Evolutionary conservation across 1,140 invertebrate species (phyloP).

Genomic region (Physella acuta): DNA sequence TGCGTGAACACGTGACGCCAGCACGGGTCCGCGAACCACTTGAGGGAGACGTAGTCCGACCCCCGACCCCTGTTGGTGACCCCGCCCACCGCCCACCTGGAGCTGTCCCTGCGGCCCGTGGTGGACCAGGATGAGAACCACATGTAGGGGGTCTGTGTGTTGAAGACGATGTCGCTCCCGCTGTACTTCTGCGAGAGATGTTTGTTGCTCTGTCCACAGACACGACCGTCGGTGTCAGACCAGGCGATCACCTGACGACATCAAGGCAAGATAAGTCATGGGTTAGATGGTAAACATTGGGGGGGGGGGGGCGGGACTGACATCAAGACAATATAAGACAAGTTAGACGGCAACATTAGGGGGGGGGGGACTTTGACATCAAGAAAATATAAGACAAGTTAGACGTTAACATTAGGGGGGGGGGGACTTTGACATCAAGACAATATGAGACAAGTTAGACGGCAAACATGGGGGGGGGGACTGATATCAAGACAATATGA

Average conservation of each 20-base stretch:
- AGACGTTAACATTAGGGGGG: too few relatives aligned
- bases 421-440: too few relatives aligned
- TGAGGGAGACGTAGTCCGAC: conserved; percentile 33
- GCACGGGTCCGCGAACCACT: conserved; percentile 34
- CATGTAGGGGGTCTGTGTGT: conserved; percentile 32
- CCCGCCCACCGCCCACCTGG: conserved; percentile 34
- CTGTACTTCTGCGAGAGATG: conserved; percentile 33
- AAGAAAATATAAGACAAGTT: too few relatives aligned
- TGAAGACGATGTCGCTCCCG: conserved; percentile 33
- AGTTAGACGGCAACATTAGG: too few relatives aligned
- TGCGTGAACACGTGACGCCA: conserved; percentile 32
- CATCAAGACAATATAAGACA: too few relatives aligned
- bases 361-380: too few relatives aligned
- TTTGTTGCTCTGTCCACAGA: conserved; percentile 33
- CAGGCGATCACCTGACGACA: conserved; percentile 22
- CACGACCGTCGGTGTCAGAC: conserved; percentile 26
- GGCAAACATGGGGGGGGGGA: too few relatives aligned
- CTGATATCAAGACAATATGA: too few relatives aligned
- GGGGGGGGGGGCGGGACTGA: too few relatives aligned
- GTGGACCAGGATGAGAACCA: conserved; percentile 33
- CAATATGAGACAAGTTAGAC: too few relatives aligned
- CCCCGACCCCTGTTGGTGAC: conserved; percentile 30
- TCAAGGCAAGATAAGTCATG: neutral
- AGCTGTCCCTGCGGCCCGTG: conserved; percentile 32
- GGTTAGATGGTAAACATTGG: neutral